Percentiles rank a stretch among this genome's conserved stretches.
Evolutionary conservation across 2,888 invertebrate genomes (phyloP).

Genomic region (Drosophila anomelani): DNA sequence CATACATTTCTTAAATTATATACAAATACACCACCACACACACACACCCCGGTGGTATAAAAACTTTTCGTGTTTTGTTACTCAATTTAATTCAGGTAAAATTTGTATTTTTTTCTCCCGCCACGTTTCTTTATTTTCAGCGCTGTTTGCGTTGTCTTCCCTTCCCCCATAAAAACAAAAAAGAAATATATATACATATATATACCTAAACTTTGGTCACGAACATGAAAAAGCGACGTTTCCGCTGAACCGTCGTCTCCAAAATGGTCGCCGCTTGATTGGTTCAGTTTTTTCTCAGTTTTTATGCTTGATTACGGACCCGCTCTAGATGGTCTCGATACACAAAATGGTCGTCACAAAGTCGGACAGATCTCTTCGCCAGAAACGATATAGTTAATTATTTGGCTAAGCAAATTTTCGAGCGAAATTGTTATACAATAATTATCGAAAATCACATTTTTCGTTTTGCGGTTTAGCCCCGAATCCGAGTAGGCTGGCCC

Average conservation of each 20-base stretch:
- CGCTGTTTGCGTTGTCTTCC: slow-evolving; percentile 32
- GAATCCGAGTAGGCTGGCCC: slow-evolving; percentile 35
- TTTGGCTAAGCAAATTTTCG: slow-evolving; percentile 37
- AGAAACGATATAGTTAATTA: slow-evolving; percentile 27
- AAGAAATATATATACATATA: background rate
- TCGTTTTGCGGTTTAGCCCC: slow-evolving; percentile 54
- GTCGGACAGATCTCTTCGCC: slow-evolving; percentile 15
- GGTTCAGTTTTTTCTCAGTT: slow-evolving; percentile 60
- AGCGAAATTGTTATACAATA: slow-evolving; percentile 57
- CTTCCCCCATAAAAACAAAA: slow-evolving; percentile 13
- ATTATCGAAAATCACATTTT: slow-evolving; percentile 51
- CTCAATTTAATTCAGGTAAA: slow-evolving; percentile 83
- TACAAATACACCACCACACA: slow-evolving; percentile 44
- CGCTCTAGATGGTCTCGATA: slow-evolving; percentile 30
- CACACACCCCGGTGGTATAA: slow-evolving; percentile 43
- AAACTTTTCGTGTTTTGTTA: slow-evolving; percentile 80
- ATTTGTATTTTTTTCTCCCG: slow-evolving; percentile 54
- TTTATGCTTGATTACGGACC: slow-evolving; percentile 25
- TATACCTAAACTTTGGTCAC: slow-evolving; percentile 71
- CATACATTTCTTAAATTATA: slow-evolving; percentile 40
- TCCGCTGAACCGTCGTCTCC: slow-evolving; percentile 71
- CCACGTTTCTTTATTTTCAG: slow-evolving; percentile 43
- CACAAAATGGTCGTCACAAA: slow-evolving; percentile 68
- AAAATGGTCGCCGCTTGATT: slow-evolving; percentile 79
- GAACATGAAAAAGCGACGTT: slow-evolving; percentile 76